A percentile compares a stretch with the other conserved stretches of the same genome.
Conservation (phyloP, 2,797 vertebrate genomes). For the Phalanger gymnotis region DNA sequence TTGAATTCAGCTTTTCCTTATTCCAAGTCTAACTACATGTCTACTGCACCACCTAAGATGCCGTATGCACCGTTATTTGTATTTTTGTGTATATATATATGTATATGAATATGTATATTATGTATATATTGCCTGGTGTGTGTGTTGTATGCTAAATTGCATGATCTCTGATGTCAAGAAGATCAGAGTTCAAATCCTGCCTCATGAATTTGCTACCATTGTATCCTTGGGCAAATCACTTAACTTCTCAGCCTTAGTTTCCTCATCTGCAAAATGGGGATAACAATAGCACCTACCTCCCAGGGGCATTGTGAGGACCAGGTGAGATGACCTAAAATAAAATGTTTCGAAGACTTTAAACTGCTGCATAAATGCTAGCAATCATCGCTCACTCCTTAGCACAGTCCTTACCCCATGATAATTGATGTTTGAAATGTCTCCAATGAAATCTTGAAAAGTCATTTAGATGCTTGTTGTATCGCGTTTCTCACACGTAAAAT, state of each 20-base stretch:
- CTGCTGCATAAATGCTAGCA: neutral
- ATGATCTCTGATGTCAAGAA: neutral
- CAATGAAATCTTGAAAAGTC: neutral
- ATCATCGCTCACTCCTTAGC: neutral
- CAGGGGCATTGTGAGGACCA: neutral
- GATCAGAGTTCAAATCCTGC: neutral
- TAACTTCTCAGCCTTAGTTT: neutral
- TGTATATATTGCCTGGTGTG: no score
- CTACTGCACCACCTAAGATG: neutral
- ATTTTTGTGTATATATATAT: no score
- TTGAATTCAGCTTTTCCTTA: neutral
- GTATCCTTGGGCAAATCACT: neutral
- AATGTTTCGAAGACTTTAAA: neutral
- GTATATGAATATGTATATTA: no score
- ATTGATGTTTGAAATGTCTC: neutral
- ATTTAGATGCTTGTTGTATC: neutral
- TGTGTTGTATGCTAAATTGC: neutral
- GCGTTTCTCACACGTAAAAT: neutral
- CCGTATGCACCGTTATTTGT: no score
- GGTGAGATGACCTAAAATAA: neutral
- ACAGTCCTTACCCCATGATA: neutral
- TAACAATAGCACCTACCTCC: neutral
- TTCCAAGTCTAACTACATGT: neutral
- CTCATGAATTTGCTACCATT: neutral
- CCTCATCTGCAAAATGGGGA: neutral